phyloP scores from a whole-genome alignment of 2,113 vertebrate genomes.

The Cnemophilus loriae region DNA sequence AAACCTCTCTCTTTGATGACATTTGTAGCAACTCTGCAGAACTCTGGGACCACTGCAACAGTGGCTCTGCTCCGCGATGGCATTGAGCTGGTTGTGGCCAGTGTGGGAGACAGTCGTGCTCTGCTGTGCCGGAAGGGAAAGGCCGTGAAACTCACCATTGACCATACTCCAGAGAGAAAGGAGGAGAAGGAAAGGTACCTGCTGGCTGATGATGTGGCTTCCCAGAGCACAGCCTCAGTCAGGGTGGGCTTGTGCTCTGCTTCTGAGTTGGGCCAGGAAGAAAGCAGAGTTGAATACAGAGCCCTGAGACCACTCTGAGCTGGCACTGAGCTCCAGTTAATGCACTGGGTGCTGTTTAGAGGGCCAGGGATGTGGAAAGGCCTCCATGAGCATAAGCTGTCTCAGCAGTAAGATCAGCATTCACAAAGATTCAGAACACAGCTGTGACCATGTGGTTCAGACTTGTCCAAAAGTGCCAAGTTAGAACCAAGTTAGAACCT shows the following conservation, averaged over 20 bases:
- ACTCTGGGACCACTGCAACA: conserved; percentile 89
- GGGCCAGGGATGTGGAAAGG: neutral
- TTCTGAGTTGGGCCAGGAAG: neutral
- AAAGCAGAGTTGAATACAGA: neutral
- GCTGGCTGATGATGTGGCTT: neutral
- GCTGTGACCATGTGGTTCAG: neutral
- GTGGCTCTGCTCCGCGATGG: conserved; percentile 93
- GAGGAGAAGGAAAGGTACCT: conserved; percentile 93
- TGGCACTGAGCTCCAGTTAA: neutral
- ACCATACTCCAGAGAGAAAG: conserved; percentile 96
- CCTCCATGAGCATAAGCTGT: neutral
- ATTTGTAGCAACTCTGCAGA: conserved; percentile 78
- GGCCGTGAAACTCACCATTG: conserved; percentile 88
- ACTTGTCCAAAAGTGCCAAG: neutral
- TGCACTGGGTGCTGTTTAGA: neutral
- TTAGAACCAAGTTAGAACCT: neutral
- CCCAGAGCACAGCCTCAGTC: neutral
- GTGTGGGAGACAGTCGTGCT: conserved; percentile 94
- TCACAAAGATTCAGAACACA: neutral
- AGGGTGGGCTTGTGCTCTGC: neutral
- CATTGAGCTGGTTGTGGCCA: conserved; percentile 93
- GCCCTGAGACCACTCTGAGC: neutral
- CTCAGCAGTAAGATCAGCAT: neutral
- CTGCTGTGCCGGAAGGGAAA: conserved; percentile 95
- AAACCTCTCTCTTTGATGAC: conserved; percentile 35